Percentiles rank a stretch among this genome's conserved stretches.
These are phyloP conservation scores for Phataginus tricuspis DNA, from an alignment of 2,797 vertebrate species.

Conservation along the genomic window DNA sequence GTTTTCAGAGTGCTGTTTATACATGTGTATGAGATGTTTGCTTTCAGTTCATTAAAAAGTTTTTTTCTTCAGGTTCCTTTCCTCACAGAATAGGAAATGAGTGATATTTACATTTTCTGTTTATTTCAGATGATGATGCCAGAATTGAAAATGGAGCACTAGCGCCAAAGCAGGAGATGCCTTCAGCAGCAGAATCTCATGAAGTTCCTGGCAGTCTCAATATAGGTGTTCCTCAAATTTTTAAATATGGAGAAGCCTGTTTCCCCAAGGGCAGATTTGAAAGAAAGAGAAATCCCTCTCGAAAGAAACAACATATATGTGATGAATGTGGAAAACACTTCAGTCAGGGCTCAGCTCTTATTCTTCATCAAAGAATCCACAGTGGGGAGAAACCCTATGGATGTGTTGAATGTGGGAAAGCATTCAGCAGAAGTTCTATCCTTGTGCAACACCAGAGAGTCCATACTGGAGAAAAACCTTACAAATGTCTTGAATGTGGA, in stretches of 20 bases:
- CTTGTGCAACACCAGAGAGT: conserved; percentile 82
- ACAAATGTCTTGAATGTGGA: conserved; percentile 81
- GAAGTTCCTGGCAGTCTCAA: conserved; percentile 71
- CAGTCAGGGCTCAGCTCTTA: conserved; percentile 82
- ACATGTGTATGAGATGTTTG: neutral
- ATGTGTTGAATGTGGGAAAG: conserved; percentile 81
- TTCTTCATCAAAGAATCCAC: conserved; percentile 83
- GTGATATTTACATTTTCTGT: conserved; percentile 63
- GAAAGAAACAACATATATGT: conserved; percentile 83
- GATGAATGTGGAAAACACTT: conserved; percentile 83
- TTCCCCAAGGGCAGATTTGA: conserved; percentile 80
- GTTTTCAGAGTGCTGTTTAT: neutral
- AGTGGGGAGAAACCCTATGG: conserved; percentile 82
- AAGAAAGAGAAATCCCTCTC: conserved; percentile 81
- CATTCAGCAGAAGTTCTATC: conserved; percentile 80
- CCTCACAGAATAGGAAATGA: conserved; percentile 8
- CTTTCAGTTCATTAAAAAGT: neutral
- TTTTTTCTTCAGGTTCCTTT: neutral
- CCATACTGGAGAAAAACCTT: conserved; percentile 82
- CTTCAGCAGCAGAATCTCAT: conserved; percentile 69
- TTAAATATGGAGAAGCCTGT: conserved; percentile 81
- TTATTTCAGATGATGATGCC: conserved; percentile 78
- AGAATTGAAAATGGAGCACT: conserved; percentile 75
- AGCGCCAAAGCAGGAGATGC: conserved; percentile 75
- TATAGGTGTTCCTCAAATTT: conserved; percentile 79